A percentile compares a stretch with the other conserved stretches of the same genome.
phyloP scores from a whole-genome alignment of 1,140 invertebrate species.

The Batillaria attramentaria region DNA sequence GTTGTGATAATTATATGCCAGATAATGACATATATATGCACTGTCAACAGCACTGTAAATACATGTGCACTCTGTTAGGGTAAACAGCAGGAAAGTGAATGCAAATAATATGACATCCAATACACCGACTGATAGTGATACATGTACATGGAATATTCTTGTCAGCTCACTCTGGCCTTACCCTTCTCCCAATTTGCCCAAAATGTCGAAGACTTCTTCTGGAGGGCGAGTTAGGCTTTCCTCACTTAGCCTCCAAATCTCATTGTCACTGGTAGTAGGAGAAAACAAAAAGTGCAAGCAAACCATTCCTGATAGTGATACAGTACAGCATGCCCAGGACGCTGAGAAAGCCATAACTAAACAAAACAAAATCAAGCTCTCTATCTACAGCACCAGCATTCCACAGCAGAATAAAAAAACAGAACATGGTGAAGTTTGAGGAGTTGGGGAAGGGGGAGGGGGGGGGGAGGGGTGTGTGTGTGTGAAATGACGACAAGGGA shows the following conservation, averaged over 20 bases:
- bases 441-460: too few species aligned
- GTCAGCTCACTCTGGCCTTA: conserved; percentile 75
- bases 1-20: too few species aligned
- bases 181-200: conserved; percentile 98
- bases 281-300: conserved; percentile 36
- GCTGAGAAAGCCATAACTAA: neutral
- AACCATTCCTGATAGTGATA: conserved; percentile 9
- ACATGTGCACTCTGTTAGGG: neutral
- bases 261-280: conserved; percentile 28
- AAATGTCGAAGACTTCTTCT: conserved; percentile 99
- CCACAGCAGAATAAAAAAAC: too few species aligned
- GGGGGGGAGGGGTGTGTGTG: neutral
- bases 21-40: neutral
- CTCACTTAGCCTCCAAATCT: conserved; percentile 85
- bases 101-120: neutral
- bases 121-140: too few species aligned
- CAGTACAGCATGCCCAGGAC: conserved; percentile 9
- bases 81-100: neutral
- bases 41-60: neutral
- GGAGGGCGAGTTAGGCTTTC: conserved; percentile 95
- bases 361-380: conserved; percentile 7
- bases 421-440: too few species aligned
- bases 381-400: too few species aligned
- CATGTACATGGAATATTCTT: too few species aligned
- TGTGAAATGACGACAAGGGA: too few species aligned